Conservation (phyloP, 2,797 vertebrate species). For the Orientallactaga sibirica region DNA sequence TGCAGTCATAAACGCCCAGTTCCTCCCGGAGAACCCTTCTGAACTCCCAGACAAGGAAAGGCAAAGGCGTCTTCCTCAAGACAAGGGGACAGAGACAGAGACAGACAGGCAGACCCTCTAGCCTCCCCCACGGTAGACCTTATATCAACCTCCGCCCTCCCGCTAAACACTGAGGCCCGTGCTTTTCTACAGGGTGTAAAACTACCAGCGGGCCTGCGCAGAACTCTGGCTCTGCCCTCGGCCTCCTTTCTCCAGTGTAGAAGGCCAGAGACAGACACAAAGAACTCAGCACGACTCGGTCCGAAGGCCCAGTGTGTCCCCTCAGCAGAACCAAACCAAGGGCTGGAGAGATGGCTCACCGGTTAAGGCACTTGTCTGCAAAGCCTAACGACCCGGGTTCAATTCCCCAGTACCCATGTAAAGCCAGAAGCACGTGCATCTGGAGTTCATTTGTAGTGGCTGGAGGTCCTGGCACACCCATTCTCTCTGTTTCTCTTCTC, state of each 20-base stretch:
- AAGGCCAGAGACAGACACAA: background rate
- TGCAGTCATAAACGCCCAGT: background rate
- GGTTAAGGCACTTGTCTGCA: no score
- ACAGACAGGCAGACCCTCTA: background rate
- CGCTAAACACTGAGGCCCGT: background rate
- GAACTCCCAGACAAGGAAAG: background rate
- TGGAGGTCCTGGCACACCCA: no score
- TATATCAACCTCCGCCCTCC: background rate
- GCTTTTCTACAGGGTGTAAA: background rate
- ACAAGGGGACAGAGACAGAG: no score
- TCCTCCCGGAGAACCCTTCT: background rate
- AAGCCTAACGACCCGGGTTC: no score
- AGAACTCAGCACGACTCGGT: no score
- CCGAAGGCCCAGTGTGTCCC: background rate
- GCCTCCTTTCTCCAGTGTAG: background rate
- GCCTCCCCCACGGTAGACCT: background rate
- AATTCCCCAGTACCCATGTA: no score
- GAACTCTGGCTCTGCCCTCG: background rate
- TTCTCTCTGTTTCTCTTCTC: no score
- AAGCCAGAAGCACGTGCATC: no score
- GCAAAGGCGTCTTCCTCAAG: background rate
- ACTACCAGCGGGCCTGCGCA: background rate
- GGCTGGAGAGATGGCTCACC: no score
- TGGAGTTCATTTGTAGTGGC: no score
- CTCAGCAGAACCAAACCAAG: slow-evolving; percentile 13